A percentile compares a stretch with the other conserved stretches of the same genome.
Conservation (phyloP, 2,797 vertebrate species). For the Lutjanus campechanus region DNA sequence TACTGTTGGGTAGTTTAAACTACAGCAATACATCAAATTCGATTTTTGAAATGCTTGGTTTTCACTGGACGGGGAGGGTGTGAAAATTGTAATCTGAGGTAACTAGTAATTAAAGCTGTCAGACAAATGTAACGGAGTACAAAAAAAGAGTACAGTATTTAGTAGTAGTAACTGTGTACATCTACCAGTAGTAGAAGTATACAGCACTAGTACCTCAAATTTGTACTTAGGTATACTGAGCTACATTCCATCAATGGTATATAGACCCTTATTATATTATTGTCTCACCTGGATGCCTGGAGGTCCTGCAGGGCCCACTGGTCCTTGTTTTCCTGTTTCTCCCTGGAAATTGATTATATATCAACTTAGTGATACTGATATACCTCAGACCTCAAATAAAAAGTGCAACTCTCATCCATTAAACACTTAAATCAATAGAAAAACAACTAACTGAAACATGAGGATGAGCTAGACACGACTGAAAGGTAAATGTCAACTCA, state of each 20-base stretch:
- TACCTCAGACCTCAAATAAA: neutral
- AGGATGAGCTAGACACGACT: neutral
- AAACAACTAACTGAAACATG: neutral
- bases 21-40: neutral
- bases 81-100: no score
- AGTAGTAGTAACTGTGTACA: no score
- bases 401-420: neutral
- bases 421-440: neutral
- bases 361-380: rapidly evolving
- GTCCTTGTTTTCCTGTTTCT: slow-evolving; percentile 86
- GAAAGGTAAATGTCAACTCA: slow-evolving; percentile 60
- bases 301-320: slow-evolving; percentile 78
- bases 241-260: neutral
- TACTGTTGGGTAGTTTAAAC: no score
- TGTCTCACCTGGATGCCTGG: slow-evolving; percentile 81
- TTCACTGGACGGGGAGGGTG: no score
- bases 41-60: no score
- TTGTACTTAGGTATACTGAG: neutral
- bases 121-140: no score
- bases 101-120: neutral
- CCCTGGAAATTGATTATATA: slow-evolving; percentile 71
- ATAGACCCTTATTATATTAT: neutral
- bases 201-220: no score
- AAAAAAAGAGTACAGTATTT: no score
- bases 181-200: no score